Conservation (phyloP, 2,888 invertebrate species). For the Fragum sueziense region DNA sequence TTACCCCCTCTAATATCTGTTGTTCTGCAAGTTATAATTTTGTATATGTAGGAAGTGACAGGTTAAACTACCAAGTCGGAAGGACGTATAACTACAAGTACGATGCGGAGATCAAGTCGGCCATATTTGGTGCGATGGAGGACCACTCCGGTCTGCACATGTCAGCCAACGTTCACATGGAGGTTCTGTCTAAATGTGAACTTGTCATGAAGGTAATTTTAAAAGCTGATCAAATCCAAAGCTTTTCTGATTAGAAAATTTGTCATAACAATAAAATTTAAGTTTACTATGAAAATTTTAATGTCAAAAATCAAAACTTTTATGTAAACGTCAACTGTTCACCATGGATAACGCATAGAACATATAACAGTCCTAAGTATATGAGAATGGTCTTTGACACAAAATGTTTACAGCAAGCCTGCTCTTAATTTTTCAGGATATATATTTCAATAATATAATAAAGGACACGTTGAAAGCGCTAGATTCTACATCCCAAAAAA, state of each 20-base stretch:
- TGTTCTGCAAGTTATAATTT: too few species aligned
- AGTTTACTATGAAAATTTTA: neutral
- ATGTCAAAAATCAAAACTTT: too few species aligned
- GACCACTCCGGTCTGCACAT: slow-evolving; percentile 81
- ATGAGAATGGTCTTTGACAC: too few species aligned
- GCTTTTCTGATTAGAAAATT: neutral
- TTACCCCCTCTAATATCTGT: too few species aligned
- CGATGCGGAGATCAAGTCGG: slow-evolving; percentile 87
- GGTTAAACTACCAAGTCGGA: slow-evolving; percentile 84
- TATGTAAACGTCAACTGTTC: too few species aligned
- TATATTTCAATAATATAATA: too few species aligned
- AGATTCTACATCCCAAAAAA: too few species aligned
- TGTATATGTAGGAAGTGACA: slow-evolving; percentile 81
- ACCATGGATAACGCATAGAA: too few species aligned
- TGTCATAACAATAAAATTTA: neutral
- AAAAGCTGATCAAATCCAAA: neutral
- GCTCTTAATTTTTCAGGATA: too few species aligned
- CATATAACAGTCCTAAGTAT: too few species aligned
- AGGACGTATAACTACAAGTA: slow-evolving; percentile 91
- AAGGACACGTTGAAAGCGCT: too few species aligned
- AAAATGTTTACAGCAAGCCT: too few species aligned
- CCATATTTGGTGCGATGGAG: slow-evolving; percentile 86
- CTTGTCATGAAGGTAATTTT: slow-evolving; percentile 82
- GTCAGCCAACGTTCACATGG: slow-evolving; percentile 81
- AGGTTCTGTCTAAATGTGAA: slow-evolving; percentile 83